Percentiles rank a stretch among this genome's conserved stretches.
Evolutionary conservation across 2,113 vertebrate genomes (phyloP).

Genomic region (Procavia capensis): DNA sequence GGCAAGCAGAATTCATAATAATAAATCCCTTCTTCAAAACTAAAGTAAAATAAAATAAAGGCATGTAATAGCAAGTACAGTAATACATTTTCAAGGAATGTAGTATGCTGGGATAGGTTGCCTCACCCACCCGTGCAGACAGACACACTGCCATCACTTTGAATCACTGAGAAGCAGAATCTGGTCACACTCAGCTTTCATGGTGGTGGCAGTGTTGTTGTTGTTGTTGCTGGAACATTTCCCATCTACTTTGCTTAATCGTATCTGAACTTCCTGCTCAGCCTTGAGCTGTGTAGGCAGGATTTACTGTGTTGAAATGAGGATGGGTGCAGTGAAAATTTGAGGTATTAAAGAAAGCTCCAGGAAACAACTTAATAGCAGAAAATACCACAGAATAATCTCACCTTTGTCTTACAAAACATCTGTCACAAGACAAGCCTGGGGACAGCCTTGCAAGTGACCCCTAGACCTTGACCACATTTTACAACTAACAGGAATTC

Average conservation of each 20-base stretch:
- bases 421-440: too few species aligned
- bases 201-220: too few species aligned
- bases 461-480: too few species aligned
- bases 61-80: neutral
- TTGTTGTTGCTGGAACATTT: neutral
- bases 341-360: too few species aligned
- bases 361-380: too few species aligned
- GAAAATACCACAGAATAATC: too few species aligned
- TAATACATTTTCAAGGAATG: neutral
- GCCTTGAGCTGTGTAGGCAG: neutral
- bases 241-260: neutral
- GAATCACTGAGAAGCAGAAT: neutral
- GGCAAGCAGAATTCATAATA: neutral
- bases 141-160: neutral
- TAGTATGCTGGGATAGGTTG: neutral
- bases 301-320: too few species aligned
- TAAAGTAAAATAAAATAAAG: neutral
- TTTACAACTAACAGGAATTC: too few species aligned
- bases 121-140: neutral
- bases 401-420: too few species aligned
- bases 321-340: too few species aligned
- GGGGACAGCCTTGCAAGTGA: too few species aligned
- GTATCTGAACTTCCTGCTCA: neutral
- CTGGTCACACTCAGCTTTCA: neutral
- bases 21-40: neutral